Base-by-base conservation (phyloP, 2,113 vertebrate genomes). In the Axis porcinus region DNA sequence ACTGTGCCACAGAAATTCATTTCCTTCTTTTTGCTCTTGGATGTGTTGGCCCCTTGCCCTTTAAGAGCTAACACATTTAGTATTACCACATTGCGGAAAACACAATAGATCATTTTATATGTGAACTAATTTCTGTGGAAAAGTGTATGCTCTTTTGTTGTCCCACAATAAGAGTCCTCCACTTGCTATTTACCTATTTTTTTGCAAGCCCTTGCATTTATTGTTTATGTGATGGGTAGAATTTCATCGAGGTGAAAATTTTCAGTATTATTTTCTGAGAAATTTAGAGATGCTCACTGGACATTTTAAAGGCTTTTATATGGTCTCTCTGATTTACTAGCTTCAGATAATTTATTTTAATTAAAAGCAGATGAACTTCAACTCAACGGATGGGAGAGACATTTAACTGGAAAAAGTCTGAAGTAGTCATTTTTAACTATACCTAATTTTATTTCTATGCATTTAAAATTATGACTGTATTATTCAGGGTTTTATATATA, bases 311-410 rank as follows among this genome's bases (percentile, higher is more conserved):
- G 28, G 25, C 30, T 87, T 84, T 92, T 82, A 50, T 23, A 64
- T 94, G 6, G 14, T 79, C 7, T 89, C 30, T 40, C 47, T 86
- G 74, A 93, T 85, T 96, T 91, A 70, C 7, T 90, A 90, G 25
- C 40, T 84, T 97, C n/a, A 89, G 62, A 94, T 50, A 79, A 55
- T 84, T 74, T 86, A 86, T 92, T 96, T 93, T 96, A 93, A 94
- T 92, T 88, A 93, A 91, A 94, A 97, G 67, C 43, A 95, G 47
- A 88, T 50, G 40, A 89, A 70, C 14, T 91, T 95, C 33, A 91
- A 52, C 19, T 87, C 54, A 84, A 23, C 91, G 27, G 21, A 30
- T 16, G 25, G 6, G 30, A 60, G 36, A 78, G 76, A 93, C 6
- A 58, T 67, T 74, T 57, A 93, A 33, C 64, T 78, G 82, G 19